Conservation (phyloP, 2,888 invertebrate species). For the Trachelus iudaicus region DNA sequence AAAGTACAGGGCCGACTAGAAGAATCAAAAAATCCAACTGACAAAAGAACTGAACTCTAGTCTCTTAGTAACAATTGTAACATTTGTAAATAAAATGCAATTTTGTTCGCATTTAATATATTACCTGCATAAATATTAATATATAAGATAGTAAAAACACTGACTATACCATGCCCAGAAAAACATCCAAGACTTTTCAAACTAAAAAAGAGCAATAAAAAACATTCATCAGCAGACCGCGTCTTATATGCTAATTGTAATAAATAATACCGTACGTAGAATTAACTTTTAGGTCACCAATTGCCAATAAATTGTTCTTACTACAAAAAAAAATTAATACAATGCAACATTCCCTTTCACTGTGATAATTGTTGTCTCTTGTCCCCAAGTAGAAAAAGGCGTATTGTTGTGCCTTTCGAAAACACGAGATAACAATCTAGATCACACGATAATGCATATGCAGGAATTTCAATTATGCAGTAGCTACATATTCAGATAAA, state of each 20-base stretch:
- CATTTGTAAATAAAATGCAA: slow-evolving; percentile 26
- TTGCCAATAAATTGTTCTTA: neutral
- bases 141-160: too few species aligned
- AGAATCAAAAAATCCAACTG: slow-evolving; percentile 5
- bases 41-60: slow-evolving; percentile 11
- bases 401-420: neutral
- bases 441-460: neutral
- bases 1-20: neutral
- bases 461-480: neutral
- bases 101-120: neutral
- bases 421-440: neutral
- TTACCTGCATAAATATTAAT: neutral
- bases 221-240: neutral
- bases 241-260: neutral
- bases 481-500: neutral
- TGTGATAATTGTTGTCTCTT: neutral
- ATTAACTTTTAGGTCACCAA: neutral
- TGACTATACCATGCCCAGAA: too few species aligned
- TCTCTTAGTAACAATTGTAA: slow-evolving; percentile 11
- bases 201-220: neutral
- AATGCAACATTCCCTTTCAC: neutral
- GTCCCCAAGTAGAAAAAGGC: neutral
- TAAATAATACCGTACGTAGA: neutral
- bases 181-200: neutral
- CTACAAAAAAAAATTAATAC: neutral